Conservation (phyloP, 2,797 vertebrate species). For the Lutjanus argentimaculatus region DNA sequence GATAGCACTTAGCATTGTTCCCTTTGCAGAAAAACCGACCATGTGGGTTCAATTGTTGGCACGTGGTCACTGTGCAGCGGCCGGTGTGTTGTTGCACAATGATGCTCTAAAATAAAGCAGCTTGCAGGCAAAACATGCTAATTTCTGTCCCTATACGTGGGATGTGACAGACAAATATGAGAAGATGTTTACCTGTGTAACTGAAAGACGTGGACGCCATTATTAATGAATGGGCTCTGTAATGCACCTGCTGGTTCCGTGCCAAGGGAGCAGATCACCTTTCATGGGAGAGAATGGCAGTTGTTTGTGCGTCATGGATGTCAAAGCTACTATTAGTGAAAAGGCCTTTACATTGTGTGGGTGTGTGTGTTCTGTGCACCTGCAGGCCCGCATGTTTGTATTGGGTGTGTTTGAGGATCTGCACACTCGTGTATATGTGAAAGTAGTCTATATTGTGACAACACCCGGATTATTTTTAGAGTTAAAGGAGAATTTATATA, state of each 20-base stretch:
- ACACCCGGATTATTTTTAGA: too few relatives aligned
- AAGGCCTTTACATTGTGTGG: conserved; percentile 52
- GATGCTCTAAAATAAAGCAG: conserved; percentile 45
- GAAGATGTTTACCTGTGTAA: conserved; percentile 83
- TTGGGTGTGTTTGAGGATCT: conserved; percentile 34
- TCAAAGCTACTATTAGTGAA: conserved; percentile 45
- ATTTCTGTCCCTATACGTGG: conserved; percentile 31
- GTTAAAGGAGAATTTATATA: too few relatives aligned
- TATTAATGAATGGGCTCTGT: conserved; percentile 83
- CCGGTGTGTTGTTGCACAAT: conserved; percentile 4
- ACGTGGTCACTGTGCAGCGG: conserved; percentile 1
- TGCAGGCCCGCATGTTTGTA: conserved; percentile 34
- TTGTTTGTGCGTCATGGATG: conserved; percentile 59
- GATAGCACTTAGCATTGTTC: conserved; percentile 46
- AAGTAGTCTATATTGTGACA: too few relatives aligned
- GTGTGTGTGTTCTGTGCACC: conserved; percentile 4
- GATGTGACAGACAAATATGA: conserved; percentile 74
- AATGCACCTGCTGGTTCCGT: conserved; percentile 81
- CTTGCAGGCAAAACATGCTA: conserved; percentile 21
- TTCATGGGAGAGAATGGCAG: conserved; percentile 74
- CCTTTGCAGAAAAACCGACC: conserved; percentile 22
- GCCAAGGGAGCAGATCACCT: conserved; percentile 73
- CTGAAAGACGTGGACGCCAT: conserved; percentile 72
- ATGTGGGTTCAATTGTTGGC: conserved; percentile 42
- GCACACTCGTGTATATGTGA: not conserved